A percentile compares a stretch with the other conserved stretches of the same genome.
These are phyloP conservation scores for Phrynocephalus versicolor DNA, from an alignment of 2,113 vertebrate species.

Conservation along the genomic window DNA sequence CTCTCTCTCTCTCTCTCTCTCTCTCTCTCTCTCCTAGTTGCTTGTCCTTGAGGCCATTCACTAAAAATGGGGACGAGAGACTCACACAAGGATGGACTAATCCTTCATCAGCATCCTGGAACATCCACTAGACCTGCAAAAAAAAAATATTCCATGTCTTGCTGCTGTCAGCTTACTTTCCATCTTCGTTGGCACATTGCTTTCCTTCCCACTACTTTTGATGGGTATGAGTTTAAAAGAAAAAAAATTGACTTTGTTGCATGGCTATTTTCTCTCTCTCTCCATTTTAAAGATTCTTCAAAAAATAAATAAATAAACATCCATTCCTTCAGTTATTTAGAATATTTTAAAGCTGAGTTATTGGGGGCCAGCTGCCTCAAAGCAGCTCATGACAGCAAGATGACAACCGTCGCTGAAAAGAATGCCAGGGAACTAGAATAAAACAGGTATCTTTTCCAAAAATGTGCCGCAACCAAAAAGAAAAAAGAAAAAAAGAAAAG, in stretches of 20 bases:
- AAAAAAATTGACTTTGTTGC: neutral
- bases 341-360: neutral
- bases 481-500: too few species aligned
- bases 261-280: neutral
- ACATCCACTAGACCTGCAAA: neutral
- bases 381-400: too few species aligned
- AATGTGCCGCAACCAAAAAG: too few species aligned
- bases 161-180: neutral
- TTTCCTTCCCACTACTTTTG: neutral
- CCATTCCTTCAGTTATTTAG: neutral
- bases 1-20: too few species aligned
- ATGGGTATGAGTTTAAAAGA: neutral
- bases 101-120: conserved; percentile 1
- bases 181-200: neutral
- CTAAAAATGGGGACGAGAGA: neutral
- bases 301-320: neutral
- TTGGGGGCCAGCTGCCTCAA: too few species aligned
- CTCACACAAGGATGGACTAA: neutral
- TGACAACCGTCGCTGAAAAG: too few species aligned
- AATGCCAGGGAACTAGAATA: too few species aligned
- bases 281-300: too few species aligned
- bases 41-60: conserved; percentile 21
- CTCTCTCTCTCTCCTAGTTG: neutral
- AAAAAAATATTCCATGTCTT: neutral
- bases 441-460: too few species aligned